These are phyloP conservation scores for Agonopterix alstromeriana DNA, from an alignment of 2,888 invertebrate genomes.

Conservation along the genomic window DNA sequence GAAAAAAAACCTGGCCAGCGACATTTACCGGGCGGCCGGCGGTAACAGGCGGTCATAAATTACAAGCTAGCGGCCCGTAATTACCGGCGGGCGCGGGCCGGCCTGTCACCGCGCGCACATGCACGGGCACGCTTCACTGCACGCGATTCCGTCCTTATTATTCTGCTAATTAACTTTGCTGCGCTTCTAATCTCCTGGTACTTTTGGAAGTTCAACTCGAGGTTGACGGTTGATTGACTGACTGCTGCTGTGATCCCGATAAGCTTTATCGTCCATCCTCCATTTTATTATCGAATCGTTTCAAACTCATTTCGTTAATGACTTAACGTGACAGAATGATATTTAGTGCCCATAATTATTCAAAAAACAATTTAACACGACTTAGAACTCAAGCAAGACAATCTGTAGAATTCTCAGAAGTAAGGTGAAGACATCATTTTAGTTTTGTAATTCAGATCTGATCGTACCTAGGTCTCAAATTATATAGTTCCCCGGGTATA, in stretches of 20 bases:
- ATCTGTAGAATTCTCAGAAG: neutral
- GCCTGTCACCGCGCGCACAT: slow-evolving; percentile 6
- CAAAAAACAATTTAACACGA: too few relatives aligned
- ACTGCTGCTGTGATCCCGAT: neutral
- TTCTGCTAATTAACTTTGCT: slow-evolving; percentile 2
- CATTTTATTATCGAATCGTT: too few relatives aligned
- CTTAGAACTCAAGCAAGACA: too few relatives aligned
- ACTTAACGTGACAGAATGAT: too few relatives aligned
- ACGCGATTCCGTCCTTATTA: slow-evolving; percentile 7
- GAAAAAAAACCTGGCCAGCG: slow-evolving; percentile 25
- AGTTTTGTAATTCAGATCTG: neutral
- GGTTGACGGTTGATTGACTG: slow-evolving; percentile 5
- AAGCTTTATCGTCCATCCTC: too few relatives aligned
- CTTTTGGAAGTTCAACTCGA: slow-evolving; percentile 3
- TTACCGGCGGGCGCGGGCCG: slow-evolving; percentile 6
- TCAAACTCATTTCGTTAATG: too few relatives aligned
- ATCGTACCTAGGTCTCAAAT: neutral
- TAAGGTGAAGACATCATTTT: too few relatives aligned
- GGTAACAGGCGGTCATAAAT: slow-evolving; percentile 57
- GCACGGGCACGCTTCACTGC: slow-evolving; percentile 3
- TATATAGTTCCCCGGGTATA: slow-evolving; percentile 1
- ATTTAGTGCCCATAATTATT: too few relatives aligned
- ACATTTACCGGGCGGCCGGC: slow-evolving; percentile 37
- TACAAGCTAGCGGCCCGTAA: slow-evolving; percentile 25
- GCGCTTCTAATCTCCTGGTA: slow-evolving; percentile 3